A percentile compares a stretch with the other conserved stretches of the same genome.
Conservation (phyloP, 2,113 vertebrate species). For the Nansenia antarctica region DNA sequence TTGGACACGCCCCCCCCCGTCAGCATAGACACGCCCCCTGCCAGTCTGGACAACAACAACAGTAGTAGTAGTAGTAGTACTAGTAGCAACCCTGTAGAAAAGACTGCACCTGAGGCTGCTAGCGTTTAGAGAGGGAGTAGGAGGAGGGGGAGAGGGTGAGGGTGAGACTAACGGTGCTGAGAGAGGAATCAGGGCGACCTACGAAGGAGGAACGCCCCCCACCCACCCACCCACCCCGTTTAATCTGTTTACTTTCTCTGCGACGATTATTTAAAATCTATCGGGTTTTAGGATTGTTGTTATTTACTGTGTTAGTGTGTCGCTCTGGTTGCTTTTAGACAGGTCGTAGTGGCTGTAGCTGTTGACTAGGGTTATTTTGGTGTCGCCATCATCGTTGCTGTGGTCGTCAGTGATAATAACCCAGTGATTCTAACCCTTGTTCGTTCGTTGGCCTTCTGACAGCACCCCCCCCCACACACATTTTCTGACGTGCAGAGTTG, state of each 20-base stretch:
- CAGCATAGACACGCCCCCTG: constrained; percentile 67
- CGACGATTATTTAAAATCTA: constrained; percentile 60
- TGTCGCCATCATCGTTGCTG: constrained; percentile 32
- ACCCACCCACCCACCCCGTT: neutral
- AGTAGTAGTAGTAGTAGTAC: constrained; percentile 58
- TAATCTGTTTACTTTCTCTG: constrained; percentile 40
- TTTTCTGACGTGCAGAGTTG: neutral
- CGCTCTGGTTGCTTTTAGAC: constrained; percentile 21
- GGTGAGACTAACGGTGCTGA: constrained; percentile 8
- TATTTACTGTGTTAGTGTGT: constrained; percentile 23
- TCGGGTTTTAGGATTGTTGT: constrained; percentile 35
- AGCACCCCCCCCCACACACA: no score
- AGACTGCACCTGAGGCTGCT: constrained; percentile 48
- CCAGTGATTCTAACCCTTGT: constrained; percentile 35
- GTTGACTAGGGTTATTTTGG: constrained; percentile 16
- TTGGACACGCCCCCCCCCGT: constrained; percentile 68
- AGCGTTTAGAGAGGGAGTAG: constrained; percentile 29
- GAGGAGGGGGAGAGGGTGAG: neutral
- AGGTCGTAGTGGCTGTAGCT: constrained; percentile 21
- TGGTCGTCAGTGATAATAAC: constrained; percentile 24
- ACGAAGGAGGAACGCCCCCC: neutral
- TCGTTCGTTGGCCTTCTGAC: constrained; percentile 21
- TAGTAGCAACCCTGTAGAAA: constrained; percentile 62
- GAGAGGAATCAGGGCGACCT: neutral
- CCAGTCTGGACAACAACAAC: constrained; percentile 58